Evolutionary conservation across 2,113 vertebrate genomes (phyloP).

Genomic region (Anolis sagrei): DNA sequence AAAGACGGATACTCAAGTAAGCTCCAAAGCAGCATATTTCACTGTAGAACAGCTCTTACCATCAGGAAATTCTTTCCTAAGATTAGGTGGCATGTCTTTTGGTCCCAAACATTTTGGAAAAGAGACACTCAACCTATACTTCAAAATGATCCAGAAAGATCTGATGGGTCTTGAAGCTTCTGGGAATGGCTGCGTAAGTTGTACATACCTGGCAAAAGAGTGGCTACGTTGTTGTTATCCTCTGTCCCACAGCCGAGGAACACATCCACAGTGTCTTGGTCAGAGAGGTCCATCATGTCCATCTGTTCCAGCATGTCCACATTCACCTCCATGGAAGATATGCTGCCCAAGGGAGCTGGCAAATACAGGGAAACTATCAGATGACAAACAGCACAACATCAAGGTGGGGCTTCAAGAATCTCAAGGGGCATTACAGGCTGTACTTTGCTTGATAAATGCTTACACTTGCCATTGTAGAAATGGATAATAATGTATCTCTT

Average conservation of each 20-base stretch:
- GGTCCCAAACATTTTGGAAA: too few relatives aligned
- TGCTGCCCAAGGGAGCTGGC: conserved; percentile 90
- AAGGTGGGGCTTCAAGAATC: too few relatives aligned
- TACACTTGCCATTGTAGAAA: background rate
- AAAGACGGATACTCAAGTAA: too few relatives aligned
- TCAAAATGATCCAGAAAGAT: background rate
- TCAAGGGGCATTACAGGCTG: too few relatives aligned
- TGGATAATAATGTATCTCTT: background rate
- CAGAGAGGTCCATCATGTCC: conserved; percentile 90
- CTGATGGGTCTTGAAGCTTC: background rate
- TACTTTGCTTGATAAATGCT: background rate
- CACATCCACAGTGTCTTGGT: conserved; percentile 91
- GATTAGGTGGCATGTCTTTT: too few relatives aligned
- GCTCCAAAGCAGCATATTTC: too few relatives aligned
- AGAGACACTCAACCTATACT: background rate
- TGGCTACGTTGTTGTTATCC: conserved; percentile 70
- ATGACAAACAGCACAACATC: background rate
- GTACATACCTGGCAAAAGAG: conserved; percentile 78
- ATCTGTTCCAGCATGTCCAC: conserved; percentile 95
- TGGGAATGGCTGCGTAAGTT: background rate
- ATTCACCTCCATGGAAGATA: conserved; percentile 98
- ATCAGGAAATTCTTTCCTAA: too few relatives aligned
- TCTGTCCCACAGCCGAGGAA: conserved; percentile 88
- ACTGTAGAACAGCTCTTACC: too few relatives aligned
- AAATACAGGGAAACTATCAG: conserved; percentile 34